Percentiles rank a stretch among this genome's conserved stretches.
Evolutionary conservation across 2,113 vertebrate genomes (phyloP).

Genomic region (Monopterus albus): DNA sequence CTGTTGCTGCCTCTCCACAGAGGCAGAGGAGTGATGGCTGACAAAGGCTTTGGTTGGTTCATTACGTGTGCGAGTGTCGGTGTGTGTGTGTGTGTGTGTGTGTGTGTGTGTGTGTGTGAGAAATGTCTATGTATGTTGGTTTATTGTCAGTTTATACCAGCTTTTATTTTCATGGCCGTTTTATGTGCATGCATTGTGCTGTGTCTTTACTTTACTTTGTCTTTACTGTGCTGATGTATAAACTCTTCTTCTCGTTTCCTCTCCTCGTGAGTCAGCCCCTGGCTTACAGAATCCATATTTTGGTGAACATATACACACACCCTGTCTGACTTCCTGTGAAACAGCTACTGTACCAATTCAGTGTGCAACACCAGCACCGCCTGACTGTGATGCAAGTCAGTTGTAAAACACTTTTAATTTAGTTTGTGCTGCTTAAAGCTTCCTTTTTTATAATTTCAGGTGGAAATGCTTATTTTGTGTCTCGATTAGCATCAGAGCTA

Average conservation of each 20-base stretch:
- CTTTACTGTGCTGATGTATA: neutral
- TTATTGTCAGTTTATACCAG: slow-evolving; percentile 38
- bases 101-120: neutral
- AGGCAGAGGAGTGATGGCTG: slow-evolving; percentile 7
- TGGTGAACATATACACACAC: slow-evolving; percentile 8
- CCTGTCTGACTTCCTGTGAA: neutral
- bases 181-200: slow-evolving; percentile 15
- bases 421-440: no score
- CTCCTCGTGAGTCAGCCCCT: slow-evolving; percentile 7
- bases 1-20: neutral
- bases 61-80: slow-evolving; percentile 5
- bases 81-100: slow-evolving; percentile 17
- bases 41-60: neutral
- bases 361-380: neutral
- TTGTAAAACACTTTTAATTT: neutral
- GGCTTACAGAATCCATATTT: slow-evolving; percentile 15
- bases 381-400: neutral
- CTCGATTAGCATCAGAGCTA: no score
- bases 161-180: slow-evolving; percentile 30
- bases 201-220: no score
- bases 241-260: neutral
- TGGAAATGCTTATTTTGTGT: no score
- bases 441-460: no score
- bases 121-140: slow-evolving; percentile 13
- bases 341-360: neutral